phyloP scores from a whole-genome alignment of 2,113 vertebrate genomes.

The Cyphomyrus plagiostoma region DNA sequence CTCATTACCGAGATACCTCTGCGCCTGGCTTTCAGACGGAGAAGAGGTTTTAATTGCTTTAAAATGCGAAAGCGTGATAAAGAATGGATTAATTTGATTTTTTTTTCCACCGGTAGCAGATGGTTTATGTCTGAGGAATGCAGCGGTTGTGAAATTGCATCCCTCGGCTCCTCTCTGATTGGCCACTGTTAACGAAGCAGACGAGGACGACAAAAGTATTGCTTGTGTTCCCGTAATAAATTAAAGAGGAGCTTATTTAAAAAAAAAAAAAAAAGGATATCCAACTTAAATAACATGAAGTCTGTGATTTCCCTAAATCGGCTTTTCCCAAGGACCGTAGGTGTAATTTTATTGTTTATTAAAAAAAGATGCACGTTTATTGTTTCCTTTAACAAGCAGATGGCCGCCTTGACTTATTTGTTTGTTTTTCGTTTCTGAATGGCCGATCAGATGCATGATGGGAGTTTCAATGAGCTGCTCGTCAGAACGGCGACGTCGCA shows the following conservation, averaged over 20 bases:
- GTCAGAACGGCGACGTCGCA: conserved; percentile 66
- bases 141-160: conserved; percentile 85
- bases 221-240: conserved; percentile 72
- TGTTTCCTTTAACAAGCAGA: conserved; percentile 81
- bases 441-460: conserved; percentile 81
- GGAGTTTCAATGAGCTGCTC: conserved; percentile 79
- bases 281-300: conserved; percentile 86
- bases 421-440: conserved; percentile 79
- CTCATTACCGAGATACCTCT: conserved; percentile 84
- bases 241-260: conserved; percentile 75
- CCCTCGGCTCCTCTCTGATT: conserved; percentile 80
- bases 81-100: conserved; percentile 90
- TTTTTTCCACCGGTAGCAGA: conserved; percentile 99
- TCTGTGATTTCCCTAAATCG: conserved; percentile 75
- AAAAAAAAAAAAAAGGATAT: conserved; percentile 69
- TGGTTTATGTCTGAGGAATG: conserved; percentile 99
- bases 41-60: conserved; percentile 85
- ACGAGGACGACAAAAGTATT: conserved; percentile 86
- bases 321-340: conserved; percentile 81
- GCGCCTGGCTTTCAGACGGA: conserved; percentile 81
- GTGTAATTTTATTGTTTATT: conserved; percentile 85
- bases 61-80: conserved; percentile 86
- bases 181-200: conserved; percentile 86
- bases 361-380: conserved; percentile 80
- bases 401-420: conserved; percentile 70